Evolutionary conservation across 2,113 vertebrate species (phyloP).

Genomic region (Lagopus muta): DNA sequence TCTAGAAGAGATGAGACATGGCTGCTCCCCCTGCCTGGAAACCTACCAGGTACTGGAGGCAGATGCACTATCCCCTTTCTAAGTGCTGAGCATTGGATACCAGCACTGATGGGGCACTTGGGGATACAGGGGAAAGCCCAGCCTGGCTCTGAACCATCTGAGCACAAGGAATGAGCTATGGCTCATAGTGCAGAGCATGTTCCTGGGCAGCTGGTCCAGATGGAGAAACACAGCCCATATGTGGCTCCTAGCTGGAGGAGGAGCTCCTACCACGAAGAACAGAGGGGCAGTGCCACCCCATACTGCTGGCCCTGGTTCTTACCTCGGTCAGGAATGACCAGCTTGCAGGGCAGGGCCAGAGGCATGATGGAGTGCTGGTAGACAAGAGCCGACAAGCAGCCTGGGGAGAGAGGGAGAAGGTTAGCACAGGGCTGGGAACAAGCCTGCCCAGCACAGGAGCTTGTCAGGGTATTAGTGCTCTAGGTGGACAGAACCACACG

Average conservation of each 20-base stretch:
- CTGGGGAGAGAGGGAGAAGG: slow-evolving; percentile 69
- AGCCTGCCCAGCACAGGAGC: accelerated
- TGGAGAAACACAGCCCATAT: background rate
- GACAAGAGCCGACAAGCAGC: slow-evolving; percentile 94
- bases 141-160: background rate
- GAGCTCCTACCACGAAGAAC: background rate
- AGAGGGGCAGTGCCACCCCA: too few relatives aligned
- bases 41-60: background rate
- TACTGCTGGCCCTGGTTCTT: slow-evolving; percentile 34
- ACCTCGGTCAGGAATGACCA: slow-evolving; percentile 95
- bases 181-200: background rate
- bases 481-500: background rate
- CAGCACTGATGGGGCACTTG: background rate
- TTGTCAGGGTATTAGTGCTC: background rate
- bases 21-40: background rate
- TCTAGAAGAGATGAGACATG: slow-evolving; percentile 77
- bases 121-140: background rate
- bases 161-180: background rate
- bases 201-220: background rate
- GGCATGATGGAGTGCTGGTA: slow-evolving; percentile 99
- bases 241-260: background rate
- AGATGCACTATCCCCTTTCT: too few relatives aligned
- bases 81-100: background rate
- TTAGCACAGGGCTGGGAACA: background rate
- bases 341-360: slow-evolving; percentile 94